Evolutionary conservation across 2,888 invertebrate genomes (phyloP), one percentile per base, ranked within the genome.

Genomic region (Hofmannophila pseudospretella): DNA sequence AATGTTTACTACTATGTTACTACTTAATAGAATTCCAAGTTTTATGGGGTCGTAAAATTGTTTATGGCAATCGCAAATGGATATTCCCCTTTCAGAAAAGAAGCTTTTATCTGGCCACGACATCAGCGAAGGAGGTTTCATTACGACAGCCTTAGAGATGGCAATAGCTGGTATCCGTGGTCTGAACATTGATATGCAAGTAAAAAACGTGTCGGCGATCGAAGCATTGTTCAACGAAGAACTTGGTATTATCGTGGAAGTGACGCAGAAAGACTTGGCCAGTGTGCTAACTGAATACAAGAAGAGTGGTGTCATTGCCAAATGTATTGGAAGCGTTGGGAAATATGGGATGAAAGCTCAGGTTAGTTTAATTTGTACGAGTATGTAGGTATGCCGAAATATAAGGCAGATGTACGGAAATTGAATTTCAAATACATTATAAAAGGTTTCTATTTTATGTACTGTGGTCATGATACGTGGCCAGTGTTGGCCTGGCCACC

Each of bases 91-190:
- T 71, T 32, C 66, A 93, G 93, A 92, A 50, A 88, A 88, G 2
- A 90, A 90, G 63, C 73, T 96, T 7, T 67, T 93, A 22, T 89
- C 98, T 3, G 98, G 98, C 0, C 99, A 99, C 70, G 99, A 99
- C 72, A 89, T 99, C 3, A 98, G 98, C 67, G 99, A 99, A 81
- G 99, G 99, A 12, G 99, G 99, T 19, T 86, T 99, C 20, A 88
- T 99, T 27, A 94, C 95, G 0, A 95, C 96, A 52, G 73, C 96
- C 0, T 67, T 99, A 40, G 99, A 99, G 84, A 98, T 99, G 98
- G 94, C 95, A n/a, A 96, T 99, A 66, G 97, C 92, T 38, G 98
- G 98, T 23, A 85, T 97, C 39, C 91, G 93, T 51, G 97, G 97
- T 1, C 59, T 97, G 9, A 79, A 90, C 9, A 67, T 95, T 0